Percentiles rank a stretch among this genome's conserved stretches.
Evolutionary conservation across 2,797 vertebrate genomes (phyloP).

Genomic region (Bradypodion pumilum): DNA sequence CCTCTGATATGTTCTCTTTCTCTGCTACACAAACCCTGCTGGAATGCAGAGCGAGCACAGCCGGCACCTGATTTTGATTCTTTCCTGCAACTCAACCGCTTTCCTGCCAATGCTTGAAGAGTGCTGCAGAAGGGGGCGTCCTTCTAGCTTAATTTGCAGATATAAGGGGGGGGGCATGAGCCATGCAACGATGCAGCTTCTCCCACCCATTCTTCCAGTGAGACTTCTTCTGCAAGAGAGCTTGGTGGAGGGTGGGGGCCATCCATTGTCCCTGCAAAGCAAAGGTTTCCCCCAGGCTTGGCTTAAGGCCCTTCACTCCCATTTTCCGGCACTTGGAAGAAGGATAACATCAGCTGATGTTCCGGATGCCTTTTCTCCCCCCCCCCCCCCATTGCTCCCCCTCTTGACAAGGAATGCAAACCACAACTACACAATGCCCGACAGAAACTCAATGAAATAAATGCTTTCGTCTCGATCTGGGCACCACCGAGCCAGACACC

Average conservation of each 20-base stretch:
- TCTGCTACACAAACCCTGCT: too few species aligned
- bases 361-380: background rate
- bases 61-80: background rate
- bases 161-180: too few species aligned
- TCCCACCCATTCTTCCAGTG: background rate
- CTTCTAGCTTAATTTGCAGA: background rate
- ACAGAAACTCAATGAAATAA: conserved; percentile 37
- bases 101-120: background rate
- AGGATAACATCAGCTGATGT: background rate
- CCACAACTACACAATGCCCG: background rate
- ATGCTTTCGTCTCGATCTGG: conserved; percentile 15
- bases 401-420: conserved; percentile 24
- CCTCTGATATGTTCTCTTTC: too few species aligned
- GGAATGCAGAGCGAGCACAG: too few species aligned
- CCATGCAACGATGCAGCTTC: background rate
- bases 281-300: background rate
- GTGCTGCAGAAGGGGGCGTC: background rate
- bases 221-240: background rate
- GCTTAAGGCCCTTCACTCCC: background rate
- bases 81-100: background rate
- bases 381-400: background rate
- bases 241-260: background rate
- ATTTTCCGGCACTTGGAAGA: background rate
- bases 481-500: background rate
- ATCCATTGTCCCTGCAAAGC: background rate